These are phyloP conservation scores for Trichogramma evanescens DNA, from an alignment of 2,888 invertebrate genomes.

Conservation along the genomic window DNA sequence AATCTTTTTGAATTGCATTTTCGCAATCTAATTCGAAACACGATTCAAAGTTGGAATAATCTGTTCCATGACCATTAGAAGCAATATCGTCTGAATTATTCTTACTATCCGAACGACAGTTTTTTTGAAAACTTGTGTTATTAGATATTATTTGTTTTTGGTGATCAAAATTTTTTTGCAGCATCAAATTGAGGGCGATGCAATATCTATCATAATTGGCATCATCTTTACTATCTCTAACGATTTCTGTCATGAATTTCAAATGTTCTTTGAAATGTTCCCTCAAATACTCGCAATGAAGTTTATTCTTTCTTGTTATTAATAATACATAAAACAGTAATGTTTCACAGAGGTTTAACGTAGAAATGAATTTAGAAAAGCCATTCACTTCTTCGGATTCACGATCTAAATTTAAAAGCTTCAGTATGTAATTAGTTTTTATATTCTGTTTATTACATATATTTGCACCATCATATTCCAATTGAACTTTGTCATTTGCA, in stretches of 20 bases:
- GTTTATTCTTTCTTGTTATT: slow-evolving; percentile 27
- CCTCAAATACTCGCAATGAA: slow-evolving; percentile 38
- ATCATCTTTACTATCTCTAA: slow-evolving; percentile 19
- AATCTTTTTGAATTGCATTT: too few relatives aligned
- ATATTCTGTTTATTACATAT: slow-evolving; percentile 36
- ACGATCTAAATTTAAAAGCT: slow-evolving; percentile 26
- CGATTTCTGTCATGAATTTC: slow-evolving; percentile 41
- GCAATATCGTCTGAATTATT: too few relatives aligned
- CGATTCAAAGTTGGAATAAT: too few relatives aligned
- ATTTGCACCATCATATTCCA: slow-evolving; percentile 35
- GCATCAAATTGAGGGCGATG: too few relatives aligned
- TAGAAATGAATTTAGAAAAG: slow-evolving; percentile 1
- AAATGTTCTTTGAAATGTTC: slow-evolving; percentile 39
- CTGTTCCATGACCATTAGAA: too few relatives aligned
- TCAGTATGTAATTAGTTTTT: slow-evolving; percentile 36
- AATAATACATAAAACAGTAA: slow-evolving; percentile 6
- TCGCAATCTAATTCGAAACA: too few relatives aligned
- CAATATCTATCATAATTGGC: too few relatives aligned
- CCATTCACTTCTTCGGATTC: slow-evolving; percentile 23
- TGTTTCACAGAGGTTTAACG: neutral
- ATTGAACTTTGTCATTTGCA: slow-evolving; percentile 33
- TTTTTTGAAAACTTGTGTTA: too few relatives aligned
- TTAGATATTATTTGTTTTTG: too few relatives aligned
- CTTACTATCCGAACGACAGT: too few relatives aligned
- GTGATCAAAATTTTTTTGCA: too few relatives aligned